Base-by-base conservation (phyloP, 2,113 vertebrate species). In the Hepsetus odoe region DNA sequence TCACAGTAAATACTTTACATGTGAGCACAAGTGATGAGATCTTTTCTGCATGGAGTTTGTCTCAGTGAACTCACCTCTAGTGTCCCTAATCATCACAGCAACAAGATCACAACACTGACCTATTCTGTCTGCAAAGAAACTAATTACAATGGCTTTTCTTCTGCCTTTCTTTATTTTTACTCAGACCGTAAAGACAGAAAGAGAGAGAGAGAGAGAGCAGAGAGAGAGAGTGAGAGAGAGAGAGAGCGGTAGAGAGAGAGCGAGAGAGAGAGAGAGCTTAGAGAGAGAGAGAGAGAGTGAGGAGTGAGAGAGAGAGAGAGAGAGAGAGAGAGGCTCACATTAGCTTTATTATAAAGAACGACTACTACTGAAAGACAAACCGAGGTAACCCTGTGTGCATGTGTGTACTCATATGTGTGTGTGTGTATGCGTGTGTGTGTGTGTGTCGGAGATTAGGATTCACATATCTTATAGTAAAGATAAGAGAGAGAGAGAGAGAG, bases 51-150 rank as follows among this genome's bases (percentile, higher is more conserved):
- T 20, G 33, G 20, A 38, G 22, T 38, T 65, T 7, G 38, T 64
- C 30, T n/a, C 18, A 64, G 32, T 55, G 51, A 35, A 35, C 1
- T 1, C 61, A 62, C 3, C 3, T 62, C 30, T 3, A 62, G n/a
- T 55, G 51, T 33, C 1, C 16, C 28, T 62, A 30, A 62, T 35
- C 8, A 64, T 38, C 38, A 35, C 24, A 22, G 26, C 7, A 18
- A n/a, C 40, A 28, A 3, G 4, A 7, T 59, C 10, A 44, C n/a
- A 59, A 82, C 64, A 72, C 24, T 51, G 38, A 70, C 58, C 76
- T 67, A 40, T 38, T 84, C 71, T 76, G 74, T 82, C 75, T 69
- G 56, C 1, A 53, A 84, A 35, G 24, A 83, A n/a, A 3, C 44
- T 71, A 38, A 53, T 68, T 75, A 76, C 71, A 1, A 59, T 59